phyloP scores from a whole-genome alignment of 37 sponge, comb jelly and placozoan species.

The Hormiphora californensis region DNA sequence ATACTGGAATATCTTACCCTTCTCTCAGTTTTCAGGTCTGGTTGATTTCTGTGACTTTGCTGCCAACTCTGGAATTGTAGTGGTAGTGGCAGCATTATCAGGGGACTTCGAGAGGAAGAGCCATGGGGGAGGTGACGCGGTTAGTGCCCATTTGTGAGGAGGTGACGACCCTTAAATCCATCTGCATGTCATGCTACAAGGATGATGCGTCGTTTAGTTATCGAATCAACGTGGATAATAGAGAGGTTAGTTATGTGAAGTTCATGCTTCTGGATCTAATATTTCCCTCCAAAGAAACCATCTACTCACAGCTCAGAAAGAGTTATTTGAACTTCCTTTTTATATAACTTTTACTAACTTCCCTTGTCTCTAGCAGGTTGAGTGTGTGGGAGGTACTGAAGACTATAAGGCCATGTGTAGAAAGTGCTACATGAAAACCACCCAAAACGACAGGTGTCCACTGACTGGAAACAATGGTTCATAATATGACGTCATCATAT shows the following conservation, averaged over 20 bases:
- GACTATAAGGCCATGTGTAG: slow-evolving; percentile 46
- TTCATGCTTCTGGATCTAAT: no score
- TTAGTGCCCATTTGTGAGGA: slow-evolving; percentile 24
- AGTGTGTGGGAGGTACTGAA: slow-evolving; percentile 6
- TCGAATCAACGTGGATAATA: slow-evolving; percentile 29
- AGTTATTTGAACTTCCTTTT: no score
- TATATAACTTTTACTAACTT: no score
- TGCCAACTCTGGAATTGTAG: slow-evolving; percentile 29
- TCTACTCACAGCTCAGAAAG: no score
- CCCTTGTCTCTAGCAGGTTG: slow-evolving; percentile 44
- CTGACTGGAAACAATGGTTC: no score
- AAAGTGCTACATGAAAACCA: slow-evolving; percentile 51
- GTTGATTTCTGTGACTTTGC: slow-evolving; percentile 42
- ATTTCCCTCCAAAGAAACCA: no score
- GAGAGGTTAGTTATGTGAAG: slow-evolving; percentile 1
- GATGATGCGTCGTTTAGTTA: slow-evolving; percentile 42
- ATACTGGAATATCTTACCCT: no score
- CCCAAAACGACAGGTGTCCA: no score
- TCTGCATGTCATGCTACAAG: slow-evolving; percentile 24
- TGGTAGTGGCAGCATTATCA: slow-evolving; percentile 36
- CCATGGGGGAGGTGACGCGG: not conserved
- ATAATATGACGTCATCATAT: no score
- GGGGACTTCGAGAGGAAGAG: slow-evolving; percentile 49
- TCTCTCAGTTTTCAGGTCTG: slow-evolving; percentile 32
- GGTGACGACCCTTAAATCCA: slow-evolving; percentile 16